A percentile compares a stretch with the other conserved stretches of the same genome.
These are phyloP conservation scores for Hanleya hanleyi DNA, from an alignment of 2,888 invertebrate species.

Conservation along the genomic window DNA sequence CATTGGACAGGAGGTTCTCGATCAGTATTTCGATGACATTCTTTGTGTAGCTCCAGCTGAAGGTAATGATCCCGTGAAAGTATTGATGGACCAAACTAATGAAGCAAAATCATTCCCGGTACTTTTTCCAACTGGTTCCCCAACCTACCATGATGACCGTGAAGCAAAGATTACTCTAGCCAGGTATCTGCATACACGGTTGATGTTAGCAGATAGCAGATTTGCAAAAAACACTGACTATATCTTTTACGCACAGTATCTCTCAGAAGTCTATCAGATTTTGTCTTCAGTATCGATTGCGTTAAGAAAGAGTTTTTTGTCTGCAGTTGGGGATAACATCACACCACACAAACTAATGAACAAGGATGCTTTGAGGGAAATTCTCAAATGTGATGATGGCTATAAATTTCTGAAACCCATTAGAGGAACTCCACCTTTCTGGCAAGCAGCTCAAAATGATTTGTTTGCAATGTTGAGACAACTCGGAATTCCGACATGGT, in stretches of 20 bases:
- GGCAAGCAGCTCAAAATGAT: constrained; percentile 32
- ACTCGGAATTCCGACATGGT: too few species aligned
- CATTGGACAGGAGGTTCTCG: constrained; percentile 16
- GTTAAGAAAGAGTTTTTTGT: constrained; percentile 23
- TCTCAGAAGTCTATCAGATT: constrained; percentile 21
- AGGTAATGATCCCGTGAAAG: constrained; percentile 22
- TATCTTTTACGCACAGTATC: constrained; percentile 33
- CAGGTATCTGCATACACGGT: constrained; percentile 26
- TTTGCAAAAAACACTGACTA: constrained; percentile 30
- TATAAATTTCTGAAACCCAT: constrained; percentile 29
- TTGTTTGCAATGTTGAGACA: constrained; percentile 36
- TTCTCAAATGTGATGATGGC: constrained; percentile 25
- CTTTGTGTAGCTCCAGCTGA: constrained; percentile 29
- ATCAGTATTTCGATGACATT: constrained; percentile 8
- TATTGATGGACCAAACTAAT: constrained; percentile 13
- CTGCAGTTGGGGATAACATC: constrained; percentile 2
- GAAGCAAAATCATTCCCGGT: constrained; percentile 12
- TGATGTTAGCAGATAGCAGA: constrained; percentile 24
- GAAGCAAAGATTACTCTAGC: not conserved
- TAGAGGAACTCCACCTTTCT: constrained; percentile 36
- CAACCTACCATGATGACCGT: not conserved
- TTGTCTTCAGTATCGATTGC: constrained; percentile 18
- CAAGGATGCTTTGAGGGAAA: constrained; percentile 1
- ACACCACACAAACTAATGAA: constrained; percentile 5
- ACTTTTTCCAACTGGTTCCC: not conserved